A percentile compares a stretch with the other conserved stretches of the same genome.
These are phyloP conservation scores for Oreochromis tanganicae DNA, from an alignment of 2,113 vertebrate genomes.

Conservation along the genomic window DNA sequence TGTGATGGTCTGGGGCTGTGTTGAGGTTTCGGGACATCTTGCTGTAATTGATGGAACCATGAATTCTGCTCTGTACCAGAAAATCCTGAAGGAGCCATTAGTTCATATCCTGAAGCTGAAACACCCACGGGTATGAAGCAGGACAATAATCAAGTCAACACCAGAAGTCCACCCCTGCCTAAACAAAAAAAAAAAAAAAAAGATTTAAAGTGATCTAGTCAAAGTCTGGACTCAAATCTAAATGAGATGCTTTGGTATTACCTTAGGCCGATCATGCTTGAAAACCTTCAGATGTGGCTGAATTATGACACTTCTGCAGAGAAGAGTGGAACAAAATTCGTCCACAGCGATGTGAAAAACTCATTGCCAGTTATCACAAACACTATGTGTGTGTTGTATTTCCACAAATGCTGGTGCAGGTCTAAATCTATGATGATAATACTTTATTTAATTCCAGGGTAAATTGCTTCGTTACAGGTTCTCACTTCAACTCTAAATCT, in stretches of 20 bases:
- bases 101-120: neutral
- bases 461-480: fast-evolving
- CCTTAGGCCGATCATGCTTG: neutral
- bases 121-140: neutral
- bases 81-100: neutral
- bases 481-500: neutral
- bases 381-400: neutral
- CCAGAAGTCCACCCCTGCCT: neutral
- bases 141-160: neutral
- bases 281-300: neutral
- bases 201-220: neutral
- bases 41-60: neutral
- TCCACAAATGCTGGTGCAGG: neutral
- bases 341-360: fast-evolving
- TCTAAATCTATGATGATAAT: neutral
- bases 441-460: neutral
- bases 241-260: neutral
- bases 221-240: neutral
- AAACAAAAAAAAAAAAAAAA: neutral
- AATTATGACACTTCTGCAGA: neutral
- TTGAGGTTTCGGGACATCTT: neutral
- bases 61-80: neutral
- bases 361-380: neutral
- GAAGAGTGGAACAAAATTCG: neutral
- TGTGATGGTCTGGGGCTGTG: neutral